Base-by-base conservation (phyloP, 2,113 vertebrate species). In the Barnardius zonarius region DNA sequence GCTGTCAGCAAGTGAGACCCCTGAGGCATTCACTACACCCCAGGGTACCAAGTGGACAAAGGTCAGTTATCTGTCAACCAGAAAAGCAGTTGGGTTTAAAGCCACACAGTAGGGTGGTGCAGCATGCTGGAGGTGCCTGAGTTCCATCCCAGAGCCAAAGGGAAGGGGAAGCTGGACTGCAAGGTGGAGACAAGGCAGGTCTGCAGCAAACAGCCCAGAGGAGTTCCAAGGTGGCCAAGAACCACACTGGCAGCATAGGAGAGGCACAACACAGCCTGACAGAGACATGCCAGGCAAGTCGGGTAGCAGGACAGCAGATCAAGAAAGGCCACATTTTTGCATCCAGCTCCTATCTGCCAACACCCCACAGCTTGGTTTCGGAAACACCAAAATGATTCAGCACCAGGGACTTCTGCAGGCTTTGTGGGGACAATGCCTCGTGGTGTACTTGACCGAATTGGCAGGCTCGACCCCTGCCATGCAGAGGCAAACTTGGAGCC, bases 301-400 rank as follows among this genome's bases (percentile, higher is more conserved):
- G 11, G 79, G 67, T 81, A 70, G 63, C 61, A 48, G 49, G 70
- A 93, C 54, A 74, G 51, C 54, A 67, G 68, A 95, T 93, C 94
- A 70, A 90, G 96, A 94, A 90, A 70, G 64, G 83, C 76, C 54
- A 81, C 92, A 93, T 97, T 92, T 95, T 93, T 97, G 88, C 73
- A 95, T 15, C 28, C 49, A 77, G 76, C 76, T 93, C 88, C 88
- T 95, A 77, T 86, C 24, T 2, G 24, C 57, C 88, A 89, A 37
- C 90, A 88, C 77, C 91, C 72, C 77, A 84, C 76, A 61, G 82
- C 61, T 41, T 63, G 20, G 86, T 93, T 96, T 95, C 35, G 18
- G 85, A 93, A 96, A 86, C 94, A 92, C 43, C 5, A 0, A 57
- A 73, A 43, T 93, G 84, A 88, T 89, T 95, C 91, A 93, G 69